A percentile compares a stretch with the other conserved stretches of the same genome.
Evolutionary conservation across 2,113 vertebrate species (phyloP).

Genomic region (Camarhynchus parvulus): DNA sequence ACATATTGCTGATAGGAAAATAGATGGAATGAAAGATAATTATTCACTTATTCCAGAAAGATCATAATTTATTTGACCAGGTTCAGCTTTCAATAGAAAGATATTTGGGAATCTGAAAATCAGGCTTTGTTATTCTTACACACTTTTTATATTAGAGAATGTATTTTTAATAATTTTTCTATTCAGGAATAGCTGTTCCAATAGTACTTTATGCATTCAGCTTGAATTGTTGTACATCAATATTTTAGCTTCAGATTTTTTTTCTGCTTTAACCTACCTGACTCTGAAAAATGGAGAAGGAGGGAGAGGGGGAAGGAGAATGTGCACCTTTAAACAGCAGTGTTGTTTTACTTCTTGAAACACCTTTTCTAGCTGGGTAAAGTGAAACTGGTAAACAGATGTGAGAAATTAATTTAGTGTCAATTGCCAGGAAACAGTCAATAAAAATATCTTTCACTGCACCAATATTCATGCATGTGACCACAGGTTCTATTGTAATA

Average conservation of each 20-base stretch:
- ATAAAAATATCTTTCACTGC: neutral
- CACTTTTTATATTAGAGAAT: neutral
- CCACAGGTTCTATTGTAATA: neutral
- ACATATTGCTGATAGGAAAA: neutral
- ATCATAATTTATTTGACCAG: neutral
- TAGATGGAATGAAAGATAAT: neutral
- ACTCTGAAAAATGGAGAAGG: neutral
- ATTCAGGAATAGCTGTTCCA: neutral
- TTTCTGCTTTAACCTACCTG: neutral
- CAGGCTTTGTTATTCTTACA: neutral
- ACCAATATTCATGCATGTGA: slow-evolving; percentile 34
- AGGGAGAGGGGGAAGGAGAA: neutral
- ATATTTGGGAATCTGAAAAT: neutral
- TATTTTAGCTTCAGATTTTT: neutral
- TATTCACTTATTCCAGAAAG: neutral
- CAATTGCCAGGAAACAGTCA: neutral
- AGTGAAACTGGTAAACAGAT: neutral
- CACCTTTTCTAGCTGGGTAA: neutral
- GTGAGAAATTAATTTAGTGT: neutral
- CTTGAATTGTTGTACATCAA: neutral
- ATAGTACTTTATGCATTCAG: neutral
- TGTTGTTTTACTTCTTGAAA: neutral
- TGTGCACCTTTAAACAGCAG: neutral
- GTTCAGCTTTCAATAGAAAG: neutral
- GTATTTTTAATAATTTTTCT: neutral